A percentile compares a stretch with the other conserved stretches of the same genome.
These are phyloP conservation scores for Marmota flaviventris DNA, from an alignment of 2,113 vertebrate genomes.

Conservation along the genomic window DNA sequence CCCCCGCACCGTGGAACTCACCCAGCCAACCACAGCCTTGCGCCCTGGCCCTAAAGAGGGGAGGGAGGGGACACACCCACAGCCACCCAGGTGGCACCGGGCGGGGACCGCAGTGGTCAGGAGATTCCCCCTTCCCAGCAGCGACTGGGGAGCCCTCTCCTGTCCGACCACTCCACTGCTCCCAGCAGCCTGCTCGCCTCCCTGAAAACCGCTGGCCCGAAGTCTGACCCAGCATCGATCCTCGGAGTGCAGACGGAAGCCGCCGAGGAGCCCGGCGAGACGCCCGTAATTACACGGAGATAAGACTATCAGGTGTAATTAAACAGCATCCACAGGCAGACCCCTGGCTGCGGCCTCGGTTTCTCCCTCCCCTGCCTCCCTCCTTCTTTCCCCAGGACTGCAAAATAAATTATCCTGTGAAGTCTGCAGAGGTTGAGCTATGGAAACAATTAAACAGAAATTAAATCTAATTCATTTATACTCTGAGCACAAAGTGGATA, in stretches of 20 bases:
- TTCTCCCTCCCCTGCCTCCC: slow-evolving; percentile 65
- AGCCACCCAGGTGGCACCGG: not conserved
- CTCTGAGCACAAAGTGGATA: slow-evolving; percentile 92
- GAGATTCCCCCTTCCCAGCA: rapidly evolving
- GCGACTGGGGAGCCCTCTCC: not conserved
- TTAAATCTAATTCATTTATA: slow-evolving; percentile 94
- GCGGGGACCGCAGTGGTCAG: not conserved
- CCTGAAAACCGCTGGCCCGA: not conserved
- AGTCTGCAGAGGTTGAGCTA: slow-evolving; percentile 92
- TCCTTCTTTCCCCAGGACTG: slow-evolving; percentile 84
- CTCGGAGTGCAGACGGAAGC: not conserved
- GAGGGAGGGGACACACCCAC: no score
- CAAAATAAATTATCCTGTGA: slow-evolving; percentile 93
- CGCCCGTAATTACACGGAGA: slow-evolving; percentile 89
- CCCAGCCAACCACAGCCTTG: not conserved
- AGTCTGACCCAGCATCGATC: not conserved
- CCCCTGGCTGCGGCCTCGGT: slow-evolving; percentile 59
- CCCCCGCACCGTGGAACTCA: not conserved
- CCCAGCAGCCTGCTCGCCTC: not conserved
- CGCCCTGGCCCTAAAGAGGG: not conserved
- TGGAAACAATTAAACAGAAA: slow-evolving; percentile 96
- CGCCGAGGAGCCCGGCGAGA: slow-evolving; percentile 72
- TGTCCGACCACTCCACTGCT: not conserved
- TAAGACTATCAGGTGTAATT: slow-evolving; percentile 93
- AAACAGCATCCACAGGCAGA: slow-evolving; percentile 87